Conservation (phyloP, 2,888 invertebrate species). For the Drosophila rellima region DNA sequence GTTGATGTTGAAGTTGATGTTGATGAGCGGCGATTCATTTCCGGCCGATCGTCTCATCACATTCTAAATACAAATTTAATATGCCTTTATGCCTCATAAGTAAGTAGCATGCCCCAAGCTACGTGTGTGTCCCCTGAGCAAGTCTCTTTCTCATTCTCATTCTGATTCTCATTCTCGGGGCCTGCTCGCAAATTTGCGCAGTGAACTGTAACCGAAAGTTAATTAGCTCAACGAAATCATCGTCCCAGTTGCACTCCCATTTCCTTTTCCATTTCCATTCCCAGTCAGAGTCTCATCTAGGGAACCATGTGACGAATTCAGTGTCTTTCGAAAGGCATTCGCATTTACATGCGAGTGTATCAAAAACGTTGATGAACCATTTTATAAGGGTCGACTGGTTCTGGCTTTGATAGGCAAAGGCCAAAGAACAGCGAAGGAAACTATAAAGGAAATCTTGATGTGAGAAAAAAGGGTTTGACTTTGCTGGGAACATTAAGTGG, state of each 20-base stretch:
- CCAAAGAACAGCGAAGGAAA: slow-evolving; percentile 34
- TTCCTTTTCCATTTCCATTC: not conserved
- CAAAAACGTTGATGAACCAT: slow-evolving; percentile 40
- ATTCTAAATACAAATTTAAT: slow-evolving; percentile 61
- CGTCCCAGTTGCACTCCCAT: slow-evolving; percentile 41
- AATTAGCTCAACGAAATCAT: slow-evolving; percentile 75
- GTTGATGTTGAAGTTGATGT: slow-evolving; percentile 41
- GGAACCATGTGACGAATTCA: slow-evolving; percentile 52
- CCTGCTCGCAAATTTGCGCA: slow-evolving; percentile 66
- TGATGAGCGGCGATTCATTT: slow-evolving; percentile 74
- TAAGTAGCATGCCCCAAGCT: slow-evolving; percentile 23
- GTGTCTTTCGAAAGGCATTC: slow-evolving; percentile 37
- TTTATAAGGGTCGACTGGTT: slow-evolving; percentile 49
- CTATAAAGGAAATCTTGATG: slow-evolving; percentile 56
- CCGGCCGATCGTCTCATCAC: slow-evolving; percentile 52
- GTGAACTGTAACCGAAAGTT: slow-evolving; percentile 80
- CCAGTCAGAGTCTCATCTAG: slow-evolving; percentile 26
- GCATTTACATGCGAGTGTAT: slow-evolving; percentile 29
- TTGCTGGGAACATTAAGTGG: slow-evolving; percentile 29
- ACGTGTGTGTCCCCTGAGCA: slow-evolving; percentile 47
- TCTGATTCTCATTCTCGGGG: slow-evolving; percentile 13
- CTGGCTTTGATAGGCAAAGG: slow-evolving; percentile 24
- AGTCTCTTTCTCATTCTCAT: slow-evolving; percentile 8
- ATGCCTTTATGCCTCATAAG: slow-evolving; percentile 36
- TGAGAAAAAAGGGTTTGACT: slow-evolving; percentile 51